These are phyloP conservation scores for Oreochromis niloticus DNA, from an alignment of 2,113 vertebrate genomes.

Conservation along the genomic window DNA sequence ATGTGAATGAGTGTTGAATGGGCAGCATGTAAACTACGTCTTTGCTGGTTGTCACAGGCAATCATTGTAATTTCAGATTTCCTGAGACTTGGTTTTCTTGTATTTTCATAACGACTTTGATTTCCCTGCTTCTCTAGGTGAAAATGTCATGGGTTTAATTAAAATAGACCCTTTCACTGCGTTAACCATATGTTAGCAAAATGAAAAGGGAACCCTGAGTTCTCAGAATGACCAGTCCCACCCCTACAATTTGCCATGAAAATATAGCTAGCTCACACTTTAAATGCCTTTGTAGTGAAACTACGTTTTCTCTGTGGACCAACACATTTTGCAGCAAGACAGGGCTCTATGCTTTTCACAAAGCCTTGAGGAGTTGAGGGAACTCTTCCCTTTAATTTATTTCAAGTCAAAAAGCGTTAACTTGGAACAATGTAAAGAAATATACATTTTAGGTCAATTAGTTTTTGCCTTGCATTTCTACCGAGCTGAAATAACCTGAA, in stretches of 20 bases:
- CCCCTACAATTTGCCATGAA: neutral
- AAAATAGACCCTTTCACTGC: neutral
- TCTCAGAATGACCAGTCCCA: neutral
- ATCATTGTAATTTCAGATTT: neutral
- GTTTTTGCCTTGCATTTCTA: neutral
- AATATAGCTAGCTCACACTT: neutral
- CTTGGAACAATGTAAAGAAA: neutral
- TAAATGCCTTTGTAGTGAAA: neutral
- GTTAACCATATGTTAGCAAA: neutral
- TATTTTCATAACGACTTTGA: neutral
- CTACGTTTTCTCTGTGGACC: neutral
- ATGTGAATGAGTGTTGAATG: neutral
- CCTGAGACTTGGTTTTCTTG: neutral
- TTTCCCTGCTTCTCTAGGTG: neutral
- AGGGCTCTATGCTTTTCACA: neutral
- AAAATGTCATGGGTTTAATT: neutral
- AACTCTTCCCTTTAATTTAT: neutral
- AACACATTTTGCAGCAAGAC: neutral
- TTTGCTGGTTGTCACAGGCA: neutral
- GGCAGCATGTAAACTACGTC: neutral
- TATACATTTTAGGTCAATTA: neutral
- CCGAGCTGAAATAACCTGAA: neutral
- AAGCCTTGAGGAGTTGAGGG: accelerated
- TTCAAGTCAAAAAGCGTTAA: neutral
- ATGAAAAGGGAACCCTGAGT: neutral